Evolutionary conservation across 2,113 vertebrate genomes (phyloP).

Genomic region (Pseudorasbora parva): DNA sequence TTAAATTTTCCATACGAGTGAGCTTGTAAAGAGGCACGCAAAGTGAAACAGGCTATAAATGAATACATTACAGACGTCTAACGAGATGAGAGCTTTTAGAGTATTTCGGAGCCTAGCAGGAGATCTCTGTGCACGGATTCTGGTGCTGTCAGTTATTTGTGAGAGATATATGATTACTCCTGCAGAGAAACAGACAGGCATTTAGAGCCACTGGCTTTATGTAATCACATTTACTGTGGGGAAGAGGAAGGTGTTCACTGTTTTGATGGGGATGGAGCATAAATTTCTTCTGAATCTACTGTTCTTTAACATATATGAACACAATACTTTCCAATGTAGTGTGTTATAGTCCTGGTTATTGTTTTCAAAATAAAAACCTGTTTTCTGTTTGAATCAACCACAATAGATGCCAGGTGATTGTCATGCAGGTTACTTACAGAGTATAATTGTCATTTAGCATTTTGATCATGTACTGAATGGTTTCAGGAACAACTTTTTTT

Average conservation of each 20-base stretch:
- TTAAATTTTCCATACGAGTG: constrained; percentile 39
- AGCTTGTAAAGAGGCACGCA: constrained; percentile 13
- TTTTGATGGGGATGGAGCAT: constrained; percentile 35
- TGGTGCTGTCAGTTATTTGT: constrained; percentile 47
- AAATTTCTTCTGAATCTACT: not conserved
- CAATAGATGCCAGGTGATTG: not conserved
- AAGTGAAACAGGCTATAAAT: constrained; percentile 49
- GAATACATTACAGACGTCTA: constrained; percentile 56
- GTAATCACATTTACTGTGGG: constrained; percentile 53
- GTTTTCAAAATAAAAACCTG: not conserved
- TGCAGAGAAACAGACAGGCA: constrained; percentile 33
- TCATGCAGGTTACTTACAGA: not conserved
- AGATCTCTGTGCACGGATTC: constrained; percentile 14
- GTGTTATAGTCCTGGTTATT: not conserved
- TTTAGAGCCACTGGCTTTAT: constrained; percentile 39
- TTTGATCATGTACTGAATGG: not conserved
- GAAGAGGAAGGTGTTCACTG: constrained; percentile 41
- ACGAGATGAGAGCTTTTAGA: constrained; percentile 59
- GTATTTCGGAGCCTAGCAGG: constrained; percentile 47
- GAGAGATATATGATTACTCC: constrained; percentile 53
- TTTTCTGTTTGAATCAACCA: not conserved
- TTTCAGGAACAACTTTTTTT: constrained; percentile 3
- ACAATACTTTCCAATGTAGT: not conserved
- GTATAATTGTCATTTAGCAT: no score
- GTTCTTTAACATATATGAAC: not conserved